Conservation (phyloP, 2,797 vertebrate species). For the Eupleurogrammus muticus region DNA sequence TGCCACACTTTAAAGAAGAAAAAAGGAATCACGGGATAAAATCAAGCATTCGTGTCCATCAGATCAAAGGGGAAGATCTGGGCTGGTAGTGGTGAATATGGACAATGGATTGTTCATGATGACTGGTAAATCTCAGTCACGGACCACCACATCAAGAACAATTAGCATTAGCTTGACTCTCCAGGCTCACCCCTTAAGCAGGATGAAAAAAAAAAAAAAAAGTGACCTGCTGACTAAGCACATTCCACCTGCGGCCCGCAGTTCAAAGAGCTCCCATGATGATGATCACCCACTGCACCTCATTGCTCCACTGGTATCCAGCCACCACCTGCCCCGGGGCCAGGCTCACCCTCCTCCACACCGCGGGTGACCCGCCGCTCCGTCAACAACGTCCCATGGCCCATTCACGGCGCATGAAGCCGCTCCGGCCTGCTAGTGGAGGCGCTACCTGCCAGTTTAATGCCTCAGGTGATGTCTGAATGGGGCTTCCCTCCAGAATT, state of each 20-base stretch:
- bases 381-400: slow-evolving; percentile 59
- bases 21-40: background rate
- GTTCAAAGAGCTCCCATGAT: slow-evolving; percentile 82
- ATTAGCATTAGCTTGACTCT: slow-evolving; percentile 81
- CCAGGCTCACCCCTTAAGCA: slow-evolving; percentile 72
- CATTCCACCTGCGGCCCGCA: slow-evolving; percentile 80
- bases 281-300: slow-evolving; percentile 71
- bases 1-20: slow-evolving; percentile 2
- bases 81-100: slow-evolving; percentile 28
- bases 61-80: slow-evolving; percentile 46
- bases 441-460: slow-evolving; percentile 67
- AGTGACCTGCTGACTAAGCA: slow-evolving; percentile 81
- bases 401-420: slow-evolving; percentile 50
- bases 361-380: slow-evolving; percentile 68
- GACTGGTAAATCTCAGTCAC: slow-evolving; percentile 74
- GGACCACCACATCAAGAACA: slow-evolving; percentile 70
- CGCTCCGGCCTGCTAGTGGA: slow-evolving; percentile 36
- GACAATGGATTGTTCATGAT: slow-evolving; percentile 68
- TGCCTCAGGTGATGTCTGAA: slow-evolving; percentile 79
- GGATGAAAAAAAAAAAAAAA: slow-evolving; percentile 71
- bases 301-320: slow-evolving; percentile 55
- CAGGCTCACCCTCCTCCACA: slow-evolving; percentile 57
- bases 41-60: slow-evolving; percentile 17
- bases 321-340: slow-evolving; percentile 70
- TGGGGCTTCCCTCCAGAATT: slow-evolving; percentile 59